phyloP scores from a whole-genome alignment of 2,888 invertebrate genomes.

The Phlogophora meticulosa region DNA sequence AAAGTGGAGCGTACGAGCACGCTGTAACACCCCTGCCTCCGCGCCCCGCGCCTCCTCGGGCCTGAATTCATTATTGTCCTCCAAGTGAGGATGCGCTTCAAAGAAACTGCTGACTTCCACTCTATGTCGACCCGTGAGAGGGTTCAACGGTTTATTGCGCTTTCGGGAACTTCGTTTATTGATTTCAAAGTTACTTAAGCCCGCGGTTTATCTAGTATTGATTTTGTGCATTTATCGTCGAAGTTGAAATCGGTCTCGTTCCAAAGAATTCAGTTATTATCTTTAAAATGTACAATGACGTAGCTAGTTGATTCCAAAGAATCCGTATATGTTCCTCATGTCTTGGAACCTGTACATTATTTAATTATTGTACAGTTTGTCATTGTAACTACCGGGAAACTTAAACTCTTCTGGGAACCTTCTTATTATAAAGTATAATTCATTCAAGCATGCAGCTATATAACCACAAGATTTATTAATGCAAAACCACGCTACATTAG shows the following conservation, averaged over 20 bases:
- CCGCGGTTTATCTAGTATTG: slow-evolving; percentile 43
- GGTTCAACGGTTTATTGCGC: slow-evolving; percentile 84
- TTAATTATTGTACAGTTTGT: slow-evolving; percentile 21
- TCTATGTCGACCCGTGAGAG: slow-evolving; percentile 75
- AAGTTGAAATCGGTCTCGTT: background rate
- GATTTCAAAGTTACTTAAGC: slow-evolving; percentile 72
- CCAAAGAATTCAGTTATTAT: background rate
- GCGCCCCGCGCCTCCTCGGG: slow-evolving; percentile 71
- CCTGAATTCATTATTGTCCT: slow-evolving; percentile 89
- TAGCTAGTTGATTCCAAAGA: background rate
- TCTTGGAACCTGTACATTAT: background rate
- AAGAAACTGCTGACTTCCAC: slow-evolving; percentile 88
- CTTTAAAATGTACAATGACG: background rate
- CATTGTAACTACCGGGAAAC: slow-evolving; percentile 15
- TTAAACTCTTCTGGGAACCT: slow-evolving; percentile 31
- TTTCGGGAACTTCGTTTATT: slow-evolving; percentile 78
- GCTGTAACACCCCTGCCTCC: slow-evolving; percentile 73
- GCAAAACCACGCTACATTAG: slow-evolving; percentile 59
- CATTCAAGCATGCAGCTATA: slow-evolving; percentile 35
- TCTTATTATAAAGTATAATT: slow-evolving; percentile 52
- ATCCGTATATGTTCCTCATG: background rate
- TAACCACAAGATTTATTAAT: slow-evolving; percentile 54
- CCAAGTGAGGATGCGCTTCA: slow-evolving; percentile 85
- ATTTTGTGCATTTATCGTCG: slow-evolving; percentile 21
- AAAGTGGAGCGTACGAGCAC: slow-evolving; percentile 86